Evolutionary conservation across 2,113 vertebrate genomes (phyloP).

Genomic region (Ammodytes marinus): DNA sequence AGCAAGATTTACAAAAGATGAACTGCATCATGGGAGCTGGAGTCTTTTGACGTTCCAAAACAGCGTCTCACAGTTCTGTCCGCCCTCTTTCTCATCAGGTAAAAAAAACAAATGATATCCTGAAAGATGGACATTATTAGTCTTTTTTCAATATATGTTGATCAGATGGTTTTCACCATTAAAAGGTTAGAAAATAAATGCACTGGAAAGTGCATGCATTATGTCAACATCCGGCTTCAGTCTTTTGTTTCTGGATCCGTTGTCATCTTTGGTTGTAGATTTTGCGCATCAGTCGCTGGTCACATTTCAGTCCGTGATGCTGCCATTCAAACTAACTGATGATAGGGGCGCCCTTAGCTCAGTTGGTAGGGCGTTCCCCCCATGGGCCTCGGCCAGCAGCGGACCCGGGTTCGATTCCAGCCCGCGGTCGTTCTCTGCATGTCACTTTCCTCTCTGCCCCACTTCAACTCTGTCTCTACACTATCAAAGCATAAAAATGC

Average conservation of each 20-base stretch:
- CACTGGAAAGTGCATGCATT: slow-evolving; percentile 40
- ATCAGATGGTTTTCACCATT: slow-evolving; percentile 20
- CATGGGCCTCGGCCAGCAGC: too few species aligned
- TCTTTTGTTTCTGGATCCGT: slow-evolving; percentile 38
- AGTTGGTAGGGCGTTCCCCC: too few species aligned
- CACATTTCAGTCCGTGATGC: slow-evolving; percentile 52
- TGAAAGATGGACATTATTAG: background rate
- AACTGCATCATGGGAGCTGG: slow-evolving; percentile 8
- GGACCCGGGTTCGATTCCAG: too few species aligned
- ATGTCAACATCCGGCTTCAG: slow-evolving; percentile 33
- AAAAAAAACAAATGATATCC: slow-evolving; percentile 45
- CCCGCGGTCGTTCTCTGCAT: too few species aligned
- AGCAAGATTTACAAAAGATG: slow-evolving; percentile 48
- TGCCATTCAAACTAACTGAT: slow-evolving; percentile 28
- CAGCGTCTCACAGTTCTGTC: slow-evolving; percentile 12
- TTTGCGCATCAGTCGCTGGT: slow-evolving; percentile 56
- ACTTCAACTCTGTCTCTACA: too few species aligned
- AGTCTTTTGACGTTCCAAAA: slow-evolving; percentile 35
- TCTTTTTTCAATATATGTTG: slow-evolving; percentile 2
- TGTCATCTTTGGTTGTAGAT: slow-evolving; percentile 84
- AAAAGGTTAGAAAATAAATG: slow-evolving; percentile 19
- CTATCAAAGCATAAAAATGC: too few species aligned
- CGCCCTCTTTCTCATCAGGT: slow-evolving; percentile 34
- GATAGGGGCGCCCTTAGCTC: too few species aligned
- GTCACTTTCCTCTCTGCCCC: too few species aligned